Conservation (phyloP, 2,113 vertebrate species). For the Thamnophis sirtalis region DNA sequence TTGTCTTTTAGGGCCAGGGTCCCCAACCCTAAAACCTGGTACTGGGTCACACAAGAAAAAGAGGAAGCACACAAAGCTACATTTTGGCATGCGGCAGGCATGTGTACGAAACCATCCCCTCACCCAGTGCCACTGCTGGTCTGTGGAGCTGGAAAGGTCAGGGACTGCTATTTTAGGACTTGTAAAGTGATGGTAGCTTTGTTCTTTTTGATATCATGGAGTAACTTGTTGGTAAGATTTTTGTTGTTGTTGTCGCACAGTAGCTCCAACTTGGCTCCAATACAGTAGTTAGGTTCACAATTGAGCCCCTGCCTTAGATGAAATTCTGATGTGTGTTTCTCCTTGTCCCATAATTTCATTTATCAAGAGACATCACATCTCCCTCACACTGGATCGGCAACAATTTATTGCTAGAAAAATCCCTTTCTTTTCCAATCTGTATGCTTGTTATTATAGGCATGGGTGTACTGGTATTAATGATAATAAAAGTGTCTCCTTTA, state of each 20-base stretch:
- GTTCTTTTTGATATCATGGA: background rate
- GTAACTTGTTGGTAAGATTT: background rate
- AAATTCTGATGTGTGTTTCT: background rate
- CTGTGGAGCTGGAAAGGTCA: too few species aligned
- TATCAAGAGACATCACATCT: background rate
- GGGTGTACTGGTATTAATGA: background rate
- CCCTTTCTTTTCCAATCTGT: background rate
- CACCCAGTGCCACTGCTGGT: too few species aligned
- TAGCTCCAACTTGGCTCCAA: background rate
- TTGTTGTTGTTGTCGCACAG: too few species aligned
- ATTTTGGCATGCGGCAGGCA: too few species aligned
- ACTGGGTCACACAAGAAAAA: too few species aligned
- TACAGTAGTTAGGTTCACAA: background rate
- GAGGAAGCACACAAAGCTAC: too few species aligned
- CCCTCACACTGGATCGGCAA: background rate
- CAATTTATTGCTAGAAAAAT: background rate
- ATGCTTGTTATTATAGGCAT: background rate
- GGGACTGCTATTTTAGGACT: background rate
- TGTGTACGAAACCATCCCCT: too few species aligned
- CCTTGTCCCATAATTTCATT: background rate
- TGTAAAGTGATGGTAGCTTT: background rate
- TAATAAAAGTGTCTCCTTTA: background rate
- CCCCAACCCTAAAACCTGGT: too few species aligned
- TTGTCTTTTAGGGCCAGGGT: background rate
- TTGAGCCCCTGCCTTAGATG: too few species aligned